phyloP scores from a whole-genome alignment of 2,113 vertebrate genomes.

The Oreochromis tanganicae region DNA sequence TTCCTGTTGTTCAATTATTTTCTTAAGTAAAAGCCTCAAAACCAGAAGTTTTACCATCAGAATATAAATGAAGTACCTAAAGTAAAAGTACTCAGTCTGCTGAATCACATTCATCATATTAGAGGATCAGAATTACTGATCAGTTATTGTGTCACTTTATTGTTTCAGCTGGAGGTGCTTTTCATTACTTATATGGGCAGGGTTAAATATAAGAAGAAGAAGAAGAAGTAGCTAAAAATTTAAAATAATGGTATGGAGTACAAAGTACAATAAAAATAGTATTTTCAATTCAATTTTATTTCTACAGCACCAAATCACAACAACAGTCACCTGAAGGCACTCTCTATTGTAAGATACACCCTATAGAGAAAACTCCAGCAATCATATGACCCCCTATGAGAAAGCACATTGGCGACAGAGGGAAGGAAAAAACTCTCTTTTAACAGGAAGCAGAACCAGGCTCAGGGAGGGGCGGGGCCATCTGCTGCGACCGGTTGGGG shows the following conservation, averaged over 20 bases:
- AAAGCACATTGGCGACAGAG: fast-evolving
- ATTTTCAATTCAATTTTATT: background rate
- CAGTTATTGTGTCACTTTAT: fast-evolving
- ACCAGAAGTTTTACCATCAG: background rate
- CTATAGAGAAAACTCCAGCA: fast-evolving
- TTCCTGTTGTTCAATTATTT: background rate
- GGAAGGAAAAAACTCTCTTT: background rate
- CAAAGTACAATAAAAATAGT: background rate
- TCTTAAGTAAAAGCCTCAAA: background rate
- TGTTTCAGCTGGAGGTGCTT: background rate
- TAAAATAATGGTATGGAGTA: background rate
- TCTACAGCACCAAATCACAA: background rate
- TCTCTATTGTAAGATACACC: fast-evolving
- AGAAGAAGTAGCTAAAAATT: fast-evolving
- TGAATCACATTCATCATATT: background rate
- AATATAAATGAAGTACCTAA: background rate
- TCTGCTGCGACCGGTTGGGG: fast-evolving
- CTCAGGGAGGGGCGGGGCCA: background rate
- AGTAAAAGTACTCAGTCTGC: background rate
- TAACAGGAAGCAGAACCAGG: fast-evolving
- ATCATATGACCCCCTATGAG: fast-evolving
- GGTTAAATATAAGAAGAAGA: background rate
- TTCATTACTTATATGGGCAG: background rate
- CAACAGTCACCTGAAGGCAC: background rate
- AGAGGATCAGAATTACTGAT: background rate